A percentile compares a stretch with the other conserved stretches of the same genome.
Conservation (phyloP, 2,797 vertebrate genomes). For the Cyprinodon diabolis region DNA sequence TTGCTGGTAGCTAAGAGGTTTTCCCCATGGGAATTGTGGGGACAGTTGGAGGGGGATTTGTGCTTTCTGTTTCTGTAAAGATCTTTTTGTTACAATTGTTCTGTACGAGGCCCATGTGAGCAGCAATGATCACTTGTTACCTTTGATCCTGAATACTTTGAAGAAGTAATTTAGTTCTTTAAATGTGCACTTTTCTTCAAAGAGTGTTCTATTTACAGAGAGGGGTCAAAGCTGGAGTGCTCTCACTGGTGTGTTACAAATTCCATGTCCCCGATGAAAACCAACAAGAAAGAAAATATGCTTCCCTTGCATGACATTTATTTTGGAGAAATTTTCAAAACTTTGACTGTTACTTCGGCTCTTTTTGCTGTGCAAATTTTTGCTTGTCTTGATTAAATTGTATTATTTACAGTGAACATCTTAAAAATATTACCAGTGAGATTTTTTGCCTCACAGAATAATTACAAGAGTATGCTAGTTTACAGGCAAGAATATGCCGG, state of each 20-base stretch:
- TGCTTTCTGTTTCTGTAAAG: constrained; percentile 7
- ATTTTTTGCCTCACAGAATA: background rate
- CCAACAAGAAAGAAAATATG: constrained; percentile 51
- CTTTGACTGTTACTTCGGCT: constrained; percentile 5
- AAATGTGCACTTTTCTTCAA: constrained; percentile 67
- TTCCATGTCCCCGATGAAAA: constrained; percentile 69
- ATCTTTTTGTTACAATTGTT: constrained; percentile 10
- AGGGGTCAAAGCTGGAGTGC: constrained; percentile 60
- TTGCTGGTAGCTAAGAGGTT: constrained; percentile 37
- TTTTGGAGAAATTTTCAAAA: background rate
- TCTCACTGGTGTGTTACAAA: constrained; percentile 64
- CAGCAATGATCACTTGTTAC: constrained; percentile 2
- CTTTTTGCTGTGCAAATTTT: background rate
- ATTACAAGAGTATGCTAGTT: background rate
- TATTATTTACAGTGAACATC: background rate
- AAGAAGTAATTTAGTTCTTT: constrained; percentile 46
- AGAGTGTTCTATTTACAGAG: constrained; percentile 57
- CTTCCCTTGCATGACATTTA: background rate
- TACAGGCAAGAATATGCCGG: background rate
- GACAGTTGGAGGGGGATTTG: background rate
- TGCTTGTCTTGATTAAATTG: background rate
- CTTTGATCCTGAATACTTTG: constrained; percentile 27
- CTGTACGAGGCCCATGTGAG: background rate
- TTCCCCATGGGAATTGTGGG: constrained; percentile 18
- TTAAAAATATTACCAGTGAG: background rate